Base-by-base conservation (phyloP, 2,888 invertebrate species). In the Heteropelma amictum region DNA sequence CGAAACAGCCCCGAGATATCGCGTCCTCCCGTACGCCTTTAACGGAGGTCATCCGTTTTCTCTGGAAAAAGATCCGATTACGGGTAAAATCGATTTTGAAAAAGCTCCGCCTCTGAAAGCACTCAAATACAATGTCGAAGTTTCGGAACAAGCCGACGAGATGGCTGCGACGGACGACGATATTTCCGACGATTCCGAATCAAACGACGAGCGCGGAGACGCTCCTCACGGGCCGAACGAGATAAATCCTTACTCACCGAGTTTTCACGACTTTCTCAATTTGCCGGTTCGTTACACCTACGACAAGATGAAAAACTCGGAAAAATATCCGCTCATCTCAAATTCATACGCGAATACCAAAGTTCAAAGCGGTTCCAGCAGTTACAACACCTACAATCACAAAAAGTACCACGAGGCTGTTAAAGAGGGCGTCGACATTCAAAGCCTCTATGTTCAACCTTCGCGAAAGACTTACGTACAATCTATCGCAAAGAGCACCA, bases 281-380 rank as follows among this genome's bases (percentile, higher is more conserved):
- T 86, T 94, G 19, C 93, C 94, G 0, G 92, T 93, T 0, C 93
- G 93, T 79, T 94, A 94, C 80, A 93, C 93, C 8, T 92, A 93
- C 0, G 92, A 93, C 28, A 93, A 93, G 83, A 93, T 93, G 78
- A 83, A 80, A 14, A 78, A 74, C 54, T 81, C 83, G 10, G 85
- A 85, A 4, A 93, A 93, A 0, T 93, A 93, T 85, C 94, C 94
- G 0, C 83, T 94, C 60, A 94, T 94, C 61, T 94, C 94, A 0
- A 93, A 91, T 81, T 93, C 93, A 1, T 94, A 94, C 84, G 94
- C 94, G 0, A 94, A 93, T 81, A 91, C 93, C 0, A 94, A 94
- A 84, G 92, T 94, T 23, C 94, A 94, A 83, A 94, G 94, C 35
- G 89, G 86, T 7, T 80, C 85, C 0, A 87, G 82, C 67, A 87